A percentile compares a stretch with the other conserved stretches of the same genome.
These are phyloP conservation scores for Natrix natrix DNA, from an alignment of 2,797 vertebrate species.

Conservation along the genomic window DNA sequence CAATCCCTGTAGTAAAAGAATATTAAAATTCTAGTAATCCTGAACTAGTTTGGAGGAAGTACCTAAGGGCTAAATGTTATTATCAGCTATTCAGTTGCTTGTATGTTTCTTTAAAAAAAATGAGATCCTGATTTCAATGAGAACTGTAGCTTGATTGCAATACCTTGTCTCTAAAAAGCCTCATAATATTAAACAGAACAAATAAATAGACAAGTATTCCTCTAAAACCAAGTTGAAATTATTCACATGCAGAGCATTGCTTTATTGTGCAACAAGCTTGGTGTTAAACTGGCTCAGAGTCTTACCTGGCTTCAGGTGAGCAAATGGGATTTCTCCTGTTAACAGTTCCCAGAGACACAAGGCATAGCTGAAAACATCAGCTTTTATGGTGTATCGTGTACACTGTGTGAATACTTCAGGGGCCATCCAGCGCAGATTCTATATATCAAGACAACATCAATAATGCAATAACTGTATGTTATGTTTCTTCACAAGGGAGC, in stretches of 20 bases:
- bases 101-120: background rate
- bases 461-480: background rate
- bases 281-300: background rate
- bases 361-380: slow-evolving; percentile 94
- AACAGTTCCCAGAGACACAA: slow-evolving; percentile 95
- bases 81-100: background rate
- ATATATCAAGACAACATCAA: background rate
- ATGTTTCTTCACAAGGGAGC: background rate
- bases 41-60: background rate
- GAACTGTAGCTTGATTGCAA: background rate
- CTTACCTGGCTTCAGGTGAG: slow-evolving; percentile 93
- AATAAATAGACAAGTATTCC: background rate
- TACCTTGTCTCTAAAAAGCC: background rate
- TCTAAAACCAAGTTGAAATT: background rate
- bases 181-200: background rate
- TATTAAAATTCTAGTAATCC: background rate
- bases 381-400: slow-evolving; percentile 92
- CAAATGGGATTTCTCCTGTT: slow-evolving; percentile 93
- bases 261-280: background rate
- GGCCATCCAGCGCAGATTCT: slow-evolving; percentile 98
- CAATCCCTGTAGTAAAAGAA: background rate
- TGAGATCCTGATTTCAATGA: background rate
- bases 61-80: background rate
- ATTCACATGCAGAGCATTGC: background rate
- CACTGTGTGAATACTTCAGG: slow-evolving; percentile 95